Evolutionary conservation across 2,113 vertebrate species (phyloP).

Genomic region (Heterochromis multidens): DNA sequence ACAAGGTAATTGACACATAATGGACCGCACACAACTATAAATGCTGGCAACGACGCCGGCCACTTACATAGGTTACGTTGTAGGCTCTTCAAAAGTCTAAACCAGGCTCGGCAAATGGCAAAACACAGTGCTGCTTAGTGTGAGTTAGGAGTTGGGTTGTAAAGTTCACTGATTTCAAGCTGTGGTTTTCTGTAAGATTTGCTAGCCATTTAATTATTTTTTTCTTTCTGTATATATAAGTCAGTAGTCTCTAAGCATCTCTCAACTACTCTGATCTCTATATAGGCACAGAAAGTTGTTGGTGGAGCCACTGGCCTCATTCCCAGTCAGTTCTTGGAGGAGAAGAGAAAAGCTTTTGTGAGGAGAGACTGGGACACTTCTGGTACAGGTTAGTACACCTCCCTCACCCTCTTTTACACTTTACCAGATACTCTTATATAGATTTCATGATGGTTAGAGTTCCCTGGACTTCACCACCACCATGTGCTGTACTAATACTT

Average conservation of each 20-base stretch:
- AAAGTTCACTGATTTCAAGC: not conserved
- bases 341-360: constrained; percentile 99
- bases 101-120: too few species aligned
- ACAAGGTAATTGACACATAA: not conserved
- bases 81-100: not conserved
- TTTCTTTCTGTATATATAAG: not conserved
- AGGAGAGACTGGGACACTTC: constrained; percentile 89
- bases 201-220: not conserved
- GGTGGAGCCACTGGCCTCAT: constrained; percentile 93
- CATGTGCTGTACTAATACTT: not conserved
- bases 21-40: not conserved
- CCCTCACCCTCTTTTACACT: not conserved
- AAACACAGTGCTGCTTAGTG: not conserved
- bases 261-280: not conserved
- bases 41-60: not conserved
- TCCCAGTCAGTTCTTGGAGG: constrained; percentile 97
- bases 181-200: not conserved
- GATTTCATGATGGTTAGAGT: not conserved
- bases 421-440: not conserved
- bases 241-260: not conserved
- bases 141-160: not conserved
- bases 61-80: not conserved
- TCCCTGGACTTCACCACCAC: not conserved
- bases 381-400: constrained; percentile 67
- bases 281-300: constrained; percentile 86